Percentiles rank a stretch among this genome's conserved stretches.
These are phyloP conservation scores for Toxotes jaculatrix DNA, from an alignment of 2,113 vertebrate species.

Conservation along the genomic window DNA sequence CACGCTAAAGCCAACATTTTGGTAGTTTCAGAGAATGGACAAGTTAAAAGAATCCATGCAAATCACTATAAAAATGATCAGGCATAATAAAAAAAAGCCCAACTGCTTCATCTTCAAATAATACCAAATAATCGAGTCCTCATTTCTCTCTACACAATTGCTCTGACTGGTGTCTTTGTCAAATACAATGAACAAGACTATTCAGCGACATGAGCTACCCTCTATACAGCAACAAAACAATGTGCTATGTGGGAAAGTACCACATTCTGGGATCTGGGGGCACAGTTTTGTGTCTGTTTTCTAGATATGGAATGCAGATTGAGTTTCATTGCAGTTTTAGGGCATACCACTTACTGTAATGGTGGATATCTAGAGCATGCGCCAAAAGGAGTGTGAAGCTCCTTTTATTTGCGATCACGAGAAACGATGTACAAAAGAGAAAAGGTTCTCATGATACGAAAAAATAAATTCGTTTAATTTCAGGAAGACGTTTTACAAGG, in stretches of 20 bases:
- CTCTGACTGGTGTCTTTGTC: constrained; percentile 58
- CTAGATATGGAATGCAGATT: constrained; percentile 59
- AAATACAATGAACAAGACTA: constrained; percentile 59
- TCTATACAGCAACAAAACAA: constrained; percentile 46
- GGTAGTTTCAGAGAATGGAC: neutral
- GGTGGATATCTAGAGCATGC: neutral
- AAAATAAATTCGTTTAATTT: constrained; percentile 73
- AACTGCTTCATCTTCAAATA: constrained; percentile 4
- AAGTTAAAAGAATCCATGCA: neutral
- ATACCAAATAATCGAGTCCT: constrained; percentile 2
- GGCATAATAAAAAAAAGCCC: neutral
- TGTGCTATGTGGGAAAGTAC: constrained; percentile 59
- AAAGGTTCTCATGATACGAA: constrained; percentile 44
- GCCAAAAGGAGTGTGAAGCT: neutral
- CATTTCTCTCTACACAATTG: constrained; percentile 28
- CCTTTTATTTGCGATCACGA: neutral
- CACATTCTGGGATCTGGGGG: constrained; percentile 68
- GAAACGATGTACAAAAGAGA: neutral
- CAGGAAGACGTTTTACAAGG: constrained; percentile 78
- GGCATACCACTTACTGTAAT: constrained; percentile 1
- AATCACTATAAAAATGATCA: too few species aligned
- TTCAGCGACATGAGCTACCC: constrained; percentile 41
- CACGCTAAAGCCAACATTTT: neutral
- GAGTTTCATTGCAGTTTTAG: constrained; percentile 35
- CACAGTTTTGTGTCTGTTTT: constrained; percentile 52